Base-by-base conservation (phyloP, 2,888 invertebrate genomes). In the Hypolimnas misippus region DNA sequence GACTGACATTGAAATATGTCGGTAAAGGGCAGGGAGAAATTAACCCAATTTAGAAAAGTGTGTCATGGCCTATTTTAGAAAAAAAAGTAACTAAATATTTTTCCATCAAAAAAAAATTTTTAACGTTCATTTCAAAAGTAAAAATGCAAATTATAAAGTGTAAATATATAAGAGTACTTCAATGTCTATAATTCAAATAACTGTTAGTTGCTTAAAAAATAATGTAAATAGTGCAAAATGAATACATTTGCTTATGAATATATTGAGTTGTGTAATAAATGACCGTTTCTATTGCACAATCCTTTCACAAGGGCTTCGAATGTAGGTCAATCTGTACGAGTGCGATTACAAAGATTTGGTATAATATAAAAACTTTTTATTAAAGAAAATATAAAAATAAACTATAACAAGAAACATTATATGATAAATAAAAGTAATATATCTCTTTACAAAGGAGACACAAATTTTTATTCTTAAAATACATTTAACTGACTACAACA, bases 1-100 rank as follows among this genome's bases (percentile, higher is more conserved):
- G 92, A 93, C 92, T 92, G 92, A 92, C 92, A 92, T 92, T 92
- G 92, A 92, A 92, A 85, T 88, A 89, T 74, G 85, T 90, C 89
- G 90, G 89, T 89, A 91, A 90, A 92, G 91, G 92, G 90, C 92
- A 92, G 86, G 76, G 82, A 79, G 83, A 87, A 87, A 83, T 83
- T 91, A 90, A 88, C 88, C 87, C 71, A 89, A 85, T 87, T 89
- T 75, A 73, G 76, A 81, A 82, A 89, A 77, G 76, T 87, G 77
- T 88, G 89, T 86, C 89, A 88, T 82, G 84, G 83, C 87, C 85
- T 82, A 85, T 81, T 79, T 85, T 63, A 60, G 16, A 49, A 63
- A 73, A 65, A 67, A 55, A 38, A 55, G 3, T 19, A 12, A 56
- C 49, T 44, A 55, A 14, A 16, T 63, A 50, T 50, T 58, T 31